Evolutionary conservation across 2,888 invertebrate species (phyloP).

Genomic region (Smittia aterrima): DNA sequence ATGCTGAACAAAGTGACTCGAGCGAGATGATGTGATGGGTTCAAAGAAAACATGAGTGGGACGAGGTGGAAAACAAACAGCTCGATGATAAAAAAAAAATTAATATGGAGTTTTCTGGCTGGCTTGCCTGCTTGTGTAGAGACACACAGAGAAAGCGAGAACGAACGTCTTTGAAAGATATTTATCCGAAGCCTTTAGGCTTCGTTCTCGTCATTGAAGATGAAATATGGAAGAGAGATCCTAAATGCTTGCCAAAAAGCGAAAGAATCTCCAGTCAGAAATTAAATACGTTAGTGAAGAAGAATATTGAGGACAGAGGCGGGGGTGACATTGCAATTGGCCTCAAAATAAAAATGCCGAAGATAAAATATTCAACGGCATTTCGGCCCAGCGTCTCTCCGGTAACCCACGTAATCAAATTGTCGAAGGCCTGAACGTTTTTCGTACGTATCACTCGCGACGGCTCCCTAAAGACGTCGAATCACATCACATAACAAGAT

Average conservation of each 20-base stretch:
- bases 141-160: too few relatives aligned
- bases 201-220: not conserved
- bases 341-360: not conserved
- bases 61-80: slow-evolving; percentile 2
- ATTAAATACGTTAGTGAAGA: not conserved
- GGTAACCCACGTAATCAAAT: not conserved
- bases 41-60: not conserved
- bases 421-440: not conserved
- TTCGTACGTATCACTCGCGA: not conserved
- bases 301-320: not conserved
- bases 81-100: not conserved
- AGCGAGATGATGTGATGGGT: not conserved
- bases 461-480: not conserved
- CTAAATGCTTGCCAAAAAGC: not conserved
- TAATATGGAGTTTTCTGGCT: not conserved
- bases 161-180: not conserved
- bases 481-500: not conserved
- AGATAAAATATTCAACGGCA: not conserved
- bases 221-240: not conserved
- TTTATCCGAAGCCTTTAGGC: not conserved
- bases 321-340: not conserved
- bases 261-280: not conserved
- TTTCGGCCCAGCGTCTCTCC: not conserved
- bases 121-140: not conserved
- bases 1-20: not conserved